Base-by-base conservation (phyloP, 2,113 vertebrate genomes). In the Triplophysa rosa region DNA sequence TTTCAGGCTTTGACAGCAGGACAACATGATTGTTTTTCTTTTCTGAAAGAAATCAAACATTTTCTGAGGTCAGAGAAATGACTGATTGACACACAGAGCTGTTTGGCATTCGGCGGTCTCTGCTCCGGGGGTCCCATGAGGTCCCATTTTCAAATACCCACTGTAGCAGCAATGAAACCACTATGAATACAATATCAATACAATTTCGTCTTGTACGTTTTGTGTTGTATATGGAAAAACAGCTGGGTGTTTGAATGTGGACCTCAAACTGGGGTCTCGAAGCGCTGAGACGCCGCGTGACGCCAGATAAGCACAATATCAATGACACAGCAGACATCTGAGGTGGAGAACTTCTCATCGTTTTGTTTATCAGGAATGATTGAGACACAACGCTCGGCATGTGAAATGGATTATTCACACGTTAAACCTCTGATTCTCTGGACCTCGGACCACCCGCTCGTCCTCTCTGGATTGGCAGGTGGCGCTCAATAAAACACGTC, bases 1-100 rank as follows among this genome's bases (percentile, higher is more conserved):
- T 88, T 89, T 89, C 87, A 91, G 90, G 87, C 90, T 89, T 82
- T 85, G 89, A 89, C 90, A 93, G 89, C 75, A 88, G 85, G 90
- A 86, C 88, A 78, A 89, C 88, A 90, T 80, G 82, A 89, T 59
- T 77, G 47, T 11, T 81, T 69, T 62, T 56, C 33, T 64, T 52
- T 74, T 86, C 87, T 86, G 62, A 77, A 79, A 84, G 73, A 72
- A 84, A 81, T 79, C 77, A 84, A 75, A 85, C 85, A 88, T 74
- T 81, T 86, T 58, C 78, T 81, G 70, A 81, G 23, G 49, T 79
- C 79, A 83, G 62, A 84, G 63, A 59, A 68, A 77, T 78, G 69
- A 80, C 67, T 71, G 83, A 80, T 65, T 70, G 83, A 82, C 80
- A 82, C 54, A 69, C 49, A 77, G 49, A 40, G 76, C 73, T 86